Conservation (phyloP, 2,113 vertebrate species). For the Xerus inauris region DNA sequence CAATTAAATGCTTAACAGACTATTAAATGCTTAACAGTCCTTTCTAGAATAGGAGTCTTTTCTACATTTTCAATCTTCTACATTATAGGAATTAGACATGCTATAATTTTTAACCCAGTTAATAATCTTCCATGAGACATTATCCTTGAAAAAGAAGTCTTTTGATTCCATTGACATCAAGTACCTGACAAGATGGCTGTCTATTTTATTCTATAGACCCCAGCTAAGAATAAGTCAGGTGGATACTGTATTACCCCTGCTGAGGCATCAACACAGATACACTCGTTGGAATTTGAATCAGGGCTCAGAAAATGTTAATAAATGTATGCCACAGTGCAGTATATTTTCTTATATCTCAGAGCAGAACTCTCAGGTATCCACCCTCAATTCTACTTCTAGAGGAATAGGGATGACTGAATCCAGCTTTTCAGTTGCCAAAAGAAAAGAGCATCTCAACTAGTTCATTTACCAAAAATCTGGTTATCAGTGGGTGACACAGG, state of each 20-base stretch:
- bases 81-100: not conserved
- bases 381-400: not conserved
- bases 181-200: not conserved
- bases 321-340: not conserved
- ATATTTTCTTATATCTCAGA: constrained; percentile 1
- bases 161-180: not conserved
- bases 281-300: not conserved
- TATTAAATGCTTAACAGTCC: not conserved
- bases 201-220: not conserved
- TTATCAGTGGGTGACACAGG: not conserved
- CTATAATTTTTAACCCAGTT: not conserved
- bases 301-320: not conserved
- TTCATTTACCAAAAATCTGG: not conserved
- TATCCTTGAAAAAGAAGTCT: not conserved
- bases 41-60: constrained; percentile 37
- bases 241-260: not conserved
- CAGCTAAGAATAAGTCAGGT: not conserved
- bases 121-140: not conserved
- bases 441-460: not conserved
- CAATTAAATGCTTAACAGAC: not conserved
- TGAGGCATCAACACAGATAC: not conserved
- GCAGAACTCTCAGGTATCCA: not conserved
- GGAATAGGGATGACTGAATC: not conserved
- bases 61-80: not conserved
- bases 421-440: not conserved